Conservation (phyloP, 2,797 vertebrate species). For the Enteromius paludinosus region DNA sequence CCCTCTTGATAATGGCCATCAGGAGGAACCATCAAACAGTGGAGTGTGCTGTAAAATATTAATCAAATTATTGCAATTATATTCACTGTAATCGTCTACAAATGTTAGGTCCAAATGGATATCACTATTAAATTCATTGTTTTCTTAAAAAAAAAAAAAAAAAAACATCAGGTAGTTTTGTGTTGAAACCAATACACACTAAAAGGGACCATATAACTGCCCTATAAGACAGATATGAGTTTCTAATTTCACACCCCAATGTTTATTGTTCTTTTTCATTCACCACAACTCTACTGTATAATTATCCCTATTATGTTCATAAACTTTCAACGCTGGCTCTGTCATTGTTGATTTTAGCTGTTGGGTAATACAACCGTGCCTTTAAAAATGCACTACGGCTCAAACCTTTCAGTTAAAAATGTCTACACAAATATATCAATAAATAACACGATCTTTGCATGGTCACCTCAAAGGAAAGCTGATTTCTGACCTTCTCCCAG, state of each 20-base stretch:
- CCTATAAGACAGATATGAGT: conserved; percentile 10
- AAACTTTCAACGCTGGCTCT: conserved; percentile 32
- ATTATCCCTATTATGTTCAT: conserved; percentile 37
- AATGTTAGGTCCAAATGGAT: not conserved
- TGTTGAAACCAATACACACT: conserved; percentile 11
- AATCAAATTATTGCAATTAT: conserved; percentile 20
- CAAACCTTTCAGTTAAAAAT: conserved; percentile 38
- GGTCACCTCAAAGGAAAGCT: conserved; percentile 48
- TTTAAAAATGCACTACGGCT: conserved; percentile 34
- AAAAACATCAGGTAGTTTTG: conserved; percentile 30
- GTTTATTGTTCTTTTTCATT: conserved; percentile 59
- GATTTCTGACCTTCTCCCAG: conserved; percentile 56
- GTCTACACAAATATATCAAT: conserved; percentile 42
- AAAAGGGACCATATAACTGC: not conserved
- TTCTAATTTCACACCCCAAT: conserved; percentile 44
- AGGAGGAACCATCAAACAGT: conserved; percentile 18
- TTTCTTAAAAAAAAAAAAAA: not conserved
- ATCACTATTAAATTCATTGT: not conserved
- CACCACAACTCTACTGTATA: conserved; percentile 46
- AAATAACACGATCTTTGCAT: conserved; percentile 38
- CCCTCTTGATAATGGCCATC: conserved; percentile 31
- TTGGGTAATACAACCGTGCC: conserved; percentile 32
- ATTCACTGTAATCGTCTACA: not conserved
- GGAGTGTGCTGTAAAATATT: conserved; percentile 26
- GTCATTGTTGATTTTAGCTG: conserved; percentile 37